phyloP scores from a whole-genome alignment of 2,888 invertebrate species.

The Andrena dorsata region DNA sequence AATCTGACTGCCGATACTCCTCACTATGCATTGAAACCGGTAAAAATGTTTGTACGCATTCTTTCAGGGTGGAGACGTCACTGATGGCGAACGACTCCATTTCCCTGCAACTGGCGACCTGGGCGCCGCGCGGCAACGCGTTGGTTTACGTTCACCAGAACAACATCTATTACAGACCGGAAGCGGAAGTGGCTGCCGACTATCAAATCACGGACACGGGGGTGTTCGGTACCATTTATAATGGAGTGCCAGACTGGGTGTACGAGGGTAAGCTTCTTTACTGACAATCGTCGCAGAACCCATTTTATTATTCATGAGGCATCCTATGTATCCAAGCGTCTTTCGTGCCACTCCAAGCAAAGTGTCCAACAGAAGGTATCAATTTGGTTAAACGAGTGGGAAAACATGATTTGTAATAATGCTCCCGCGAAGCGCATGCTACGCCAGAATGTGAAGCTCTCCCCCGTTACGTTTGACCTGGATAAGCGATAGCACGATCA shows the following conservation, averaged over 20 bases:
- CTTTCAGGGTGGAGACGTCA: constrained; percentile 62
- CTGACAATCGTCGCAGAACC: not conserved
- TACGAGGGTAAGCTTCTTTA: constrained; percentile 91
- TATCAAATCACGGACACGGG: constrained; percentile 89
- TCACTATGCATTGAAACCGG: not conserved
- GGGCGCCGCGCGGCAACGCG: constrained; percentile 91
- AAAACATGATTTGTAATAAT: not conserved
- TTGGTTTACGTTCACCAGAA: constrained; percentile 90
- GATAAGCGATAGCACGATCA: not conserved
- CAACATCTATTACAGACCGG: constrained; percentile 91
- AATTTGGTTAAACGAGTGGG: not conserved
- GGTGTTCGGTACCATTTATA: constrained; percentile 88
- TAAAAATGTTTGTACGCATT: not conserved
- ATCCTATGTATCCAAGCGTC: constrained; percentile 26
- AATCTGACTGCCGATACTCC: no score
- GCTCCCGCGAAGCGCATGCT: not conserved
- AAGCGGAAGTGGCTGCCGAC: constrained; percentile 84
- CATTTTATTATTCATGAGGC: constrained; percentile 29
- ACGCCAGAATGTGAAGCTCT: not conserved
- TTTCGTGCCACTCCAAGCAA: constrained; percentile 1
- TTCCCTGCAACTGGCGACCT: constrained; percentile 90
- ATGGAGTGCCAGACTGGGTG: constrained; percentile 97
- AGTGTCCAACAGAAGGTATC: not conserved
- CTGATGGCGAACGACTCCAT: constrained; percentile 83
- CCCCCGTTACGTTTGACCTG: not conserved